A percentile compares a stretch with the other conserved stretches of the same genome.
phyloP scores from a whole-genome alignment of 2,888 invertebrate species.

The Parochlus steinenii region DNA sequence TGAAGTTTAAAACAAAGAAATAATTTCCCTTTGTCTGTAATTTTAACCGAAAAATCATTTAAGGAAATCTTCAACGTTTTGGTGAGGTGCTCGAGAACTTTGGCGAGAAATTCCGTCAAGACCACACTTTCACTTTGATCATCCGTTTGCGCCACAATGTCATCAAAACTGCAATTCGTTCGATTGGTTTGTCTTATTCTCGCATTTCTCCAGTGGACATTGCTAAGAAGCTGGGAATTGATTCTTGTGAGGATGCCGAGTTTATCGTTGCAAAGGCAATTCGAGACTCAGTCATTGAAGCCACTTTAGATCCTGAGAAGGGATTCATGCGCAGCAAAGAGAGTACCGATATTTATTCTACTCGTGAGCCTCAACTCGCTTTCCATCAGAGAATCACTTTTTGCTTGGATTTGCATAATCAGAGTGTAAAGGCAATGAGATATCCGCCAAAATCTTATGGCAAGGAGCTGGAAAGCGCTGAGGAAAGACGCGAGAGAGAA shows the following conservation, averaged over 20 bases:
- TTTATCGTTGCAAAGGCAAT: slow-evolving; percentile 98
- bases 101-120: slow-evolving; percentile 79
- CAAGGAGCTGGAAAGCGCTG: slow-evolving; percentile 92
- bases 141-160: slow-evolving; percentile 94
- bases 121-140: slow-evolving; percentile 92
- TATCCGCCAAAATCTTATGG: slow-evolving; percentile 99
- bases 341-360: slow-evolving; percentile 91
- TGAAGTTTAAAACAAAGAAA: too few species aligned
- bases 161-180: slow-evolving; percentile 93
- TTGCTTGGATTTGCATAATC: slow-evolving; percentile 94
- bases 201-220: slow-evolving; percentile 91
- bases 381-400: slow-evolving; percentile 96
- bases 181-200: slow-evolving; percentile 92
- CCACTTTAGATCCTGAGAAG: slow-evolving; percentile 85
- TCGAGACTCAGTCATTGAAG: slow-evolving; percentile 96
- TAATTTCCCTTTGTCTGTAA: too few species aligned
- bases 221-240: slow-evolving; percentile 81
- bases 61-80: slow-evolving; percentile 86
- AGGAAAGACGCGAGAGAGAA: slow-evolving; percentile 88
- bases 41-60: too few species aligned
- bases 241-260: slow-evolving; percentile 95
- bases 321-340: slow-evolving; percentile 97
- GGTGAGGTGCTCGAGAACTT: slow-evolving; percentile 83
- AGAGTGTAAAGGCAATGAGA: slow-evolving; percentile 98
- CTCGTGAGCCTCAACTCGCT: slow-evolving; percentile 86